These are phyloP conservation scores for Chrysodeixis includens DNA, from an alignment of 2,888 invertebrate genomes.

Conservation along the genomic window DNA sequence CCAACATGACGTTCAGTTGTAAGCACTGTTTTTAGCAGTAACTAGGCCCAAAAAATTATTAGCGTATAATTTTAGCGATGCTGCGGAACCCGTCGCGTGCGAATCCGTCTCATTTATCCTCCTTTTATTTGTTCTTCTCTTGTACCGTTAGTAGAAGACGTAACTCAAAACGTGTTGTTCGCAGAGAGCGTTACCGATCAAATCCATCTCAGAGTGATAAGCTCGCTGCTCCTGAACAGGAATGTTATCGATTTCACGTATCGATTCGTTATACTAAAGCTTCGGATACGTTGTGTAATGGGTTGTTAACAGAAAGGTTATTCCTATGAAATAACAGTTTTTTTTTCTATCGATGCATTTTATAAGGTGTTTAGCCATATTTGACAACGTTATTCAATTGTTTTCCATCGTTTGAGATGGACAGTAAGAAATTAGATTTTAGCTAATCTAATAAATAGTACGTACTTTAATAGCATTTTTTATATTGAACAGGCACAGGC, in stretches of 20 bases:
- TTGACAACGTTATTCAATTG: too few relatives aligned
- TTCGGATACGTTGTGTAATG: slow-evolving; percentile 35
- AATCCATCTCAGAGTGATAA: slow-evolving; percentile 65
- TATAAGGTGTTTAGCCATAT: too few relatives aligned
- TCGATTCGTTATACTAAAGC: slow-evolving; percentile 65
- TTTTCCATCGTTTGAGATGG: too few relatives aligned
- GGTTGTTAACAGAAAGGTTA: slow-evolving; percentile 14
- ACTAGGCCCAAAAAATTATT: too few relatives aligned
- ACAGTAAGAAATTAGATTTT: too few relatives aligned
- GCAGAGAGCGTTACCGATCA: slow-evolving; percentile 63
- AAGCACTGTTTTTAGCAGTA: too few relatives aligned
- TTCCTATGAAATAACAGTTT: not conserved
- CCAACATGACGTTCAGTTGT: too few relatives aligned
- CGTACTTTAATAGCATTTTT: not conserved
- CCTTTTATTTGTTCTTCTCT: slow-evolving; percentile 35
- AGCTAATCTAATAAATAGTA: too few relatives aligned
- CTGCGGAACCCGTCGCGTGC: not conserved
- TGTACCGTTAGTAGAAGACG: slow-evolving; percentile 56
- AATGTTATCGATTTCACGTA: slow-evolving; percentile 71
- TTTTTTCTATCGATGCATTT: too few relatives aligned
- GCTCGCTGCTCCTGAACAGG: slow-evolving; percentile 66
- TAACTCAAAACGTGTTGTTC: slow-evolving; percentile 57
- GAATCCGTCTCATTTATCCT: not conserved
- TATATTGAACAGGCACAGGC: not conserved
- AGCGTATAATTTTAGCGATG: not conserved